phyloP scores from a whole-genome alignment of 2,888 invertebrate genomes.

The Tachina fera region DNA sequence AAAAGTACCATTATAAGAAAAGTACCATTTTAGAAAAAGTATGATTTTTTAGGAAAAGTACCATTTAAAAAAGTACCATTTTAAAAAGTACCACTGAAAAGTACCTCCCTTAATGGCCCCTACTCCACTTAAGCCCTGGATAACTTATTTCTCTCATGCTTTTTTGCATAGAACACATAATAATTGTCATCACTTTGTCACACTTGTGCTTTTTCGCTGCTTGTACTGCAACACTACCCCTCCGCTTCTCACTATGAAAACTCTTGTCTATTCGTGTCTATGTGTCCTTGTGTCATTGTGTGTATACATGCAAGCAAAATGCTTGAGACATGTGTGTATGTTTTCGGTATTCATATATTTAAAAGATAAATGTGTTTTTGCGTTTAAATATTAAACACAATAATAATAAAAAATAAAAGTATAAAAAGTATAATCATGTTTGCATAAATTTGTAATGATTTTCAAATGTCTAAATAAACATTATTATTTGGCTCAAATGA shows the following conservation, averaged over 20 bases:
- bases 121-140: too few relatives aligned
- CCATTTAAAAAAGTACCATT: too few relatives aligned
- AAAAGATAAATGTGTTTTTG: neutral
- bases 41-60: too few relatives aligned
- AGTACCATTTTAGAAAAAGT: too few relatives aligned
- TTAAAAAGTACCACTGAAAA: too few relatives aligned
- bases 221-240: neutral
- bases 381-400: conserved; percentile 34
- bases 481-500: conserved; percentile 15
- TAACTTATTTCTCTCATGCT: too few relatives aligned
- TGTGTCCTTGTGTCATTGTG: neutral
- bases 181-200: too few relatives aligned
- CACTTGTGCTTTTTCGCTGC: too few relatives aligned
- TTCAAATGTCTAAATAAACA: conserved; percentile 53
- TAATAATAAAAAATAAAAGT: conserved; percentile 41
- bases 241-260: neutral
- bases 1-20: too few relatives aligned
- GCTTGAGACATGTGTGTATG: neutral
- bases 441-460: conserved; percentile 69
- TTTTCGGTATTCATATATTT: neutral
- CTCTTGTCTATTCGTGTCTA: neutral
- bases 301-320: neutral
- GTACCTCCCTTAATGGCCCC: too few relatives aligned
- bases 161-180: too few relatives aligned
- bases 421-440: conserved; percentile 60